phyloP scores from a whole-genome alignment of 2,113 vertebrate species.

The Thunnus maccoyii region DNA sequence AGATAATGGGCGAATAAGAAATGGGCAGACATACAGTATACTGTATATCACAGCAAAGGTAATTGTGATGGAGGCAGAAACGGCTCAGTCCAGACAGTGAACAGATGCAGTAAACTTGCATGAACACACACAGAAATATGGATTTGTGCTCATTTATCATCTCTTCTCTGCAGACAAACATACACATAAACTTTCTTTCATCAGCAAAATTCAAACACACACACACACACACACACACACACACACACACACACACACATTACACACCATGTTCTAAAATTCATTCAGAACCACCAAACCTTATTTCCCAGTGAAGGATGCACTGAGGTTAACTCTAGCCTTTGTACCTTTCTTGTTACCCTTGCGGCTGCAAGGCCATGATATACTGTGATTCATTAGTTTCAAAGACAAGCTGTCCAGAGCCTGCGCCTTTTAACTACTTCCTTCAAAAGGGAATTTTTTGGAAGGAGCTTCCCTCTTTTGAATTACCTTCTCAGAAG shows the following conservation, averaged over 20 bases:
- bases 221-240: slow-evolving; percentile 29
- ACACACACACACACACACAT: slow-evolving; percentile 19
- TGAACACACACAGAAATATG: neutral
- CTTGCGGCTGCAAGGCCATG: slow-evolving; percentile 66
- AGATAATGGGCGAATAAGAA: neutral
- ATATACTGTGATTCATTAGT: slow-evolving; percentile 76
- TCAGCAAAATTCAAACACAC: slow-evolving; percentile 35
- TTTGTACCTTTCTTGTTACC: slow-evolving; percentile 63
- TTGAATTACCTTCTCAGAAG: slow-evolving; percentile 75
- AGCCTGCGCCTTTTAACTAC: slow-evolving; percentile 68
- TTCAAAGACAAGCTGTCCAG: slow-evolving; percentile 73
- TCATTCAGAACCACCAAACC: slow-evolving; percentile 31
- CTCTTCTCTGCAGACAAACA: slow-evolving; percentile 7
- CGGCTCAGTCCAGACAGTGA: neutral
- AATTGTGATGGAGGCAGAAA: neutral
- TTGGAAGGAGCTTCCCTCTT: slow-evolving; percentile 58
- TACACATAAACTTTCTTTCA: slow-evolving; percentile 32
- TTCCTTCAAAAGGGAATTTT: slow-evolving; percentile 70
- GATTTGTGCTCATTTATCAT: slow-evolving; percentile 1
- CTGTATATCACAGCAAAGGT: neutral
- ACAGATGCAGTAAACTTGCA: neutral
- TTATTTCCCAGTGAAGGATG: slow-evolving; percentile 46
- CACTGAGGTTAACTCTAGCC: slow-evolving; percentile 53
- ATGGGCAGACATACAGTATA: neutral
- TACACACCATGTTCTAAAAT: slow-evolving; percentile 31